Conservation (phyloP, 1,140 invertebrate species). For the Macrotrachela quadricornifera region DNA sequence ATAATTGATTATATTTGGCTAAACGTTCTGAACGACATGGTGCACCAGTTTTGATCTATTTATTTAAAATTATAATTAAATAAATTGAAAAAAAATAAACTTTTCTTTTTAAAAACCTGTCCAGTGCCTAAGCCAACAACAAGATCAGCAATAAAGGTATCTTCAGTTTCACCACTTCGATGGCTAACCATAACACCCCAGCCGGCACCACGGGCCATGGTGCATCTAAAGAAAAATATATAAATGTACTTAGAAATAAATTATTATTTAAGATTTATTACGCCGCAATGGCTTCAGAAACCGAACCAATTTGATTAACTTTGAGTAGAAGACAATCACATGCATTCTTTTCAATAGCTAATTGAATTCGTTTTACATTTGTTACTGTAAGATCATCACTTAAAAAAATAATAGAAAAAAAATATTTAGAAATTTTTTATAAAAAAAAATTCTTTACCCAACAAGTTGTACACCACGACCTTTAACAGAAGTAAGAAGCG, state of each 20-base stretch:
- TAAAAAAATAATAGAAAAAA: constrained; percentile 43
- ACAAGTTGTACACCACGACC: no score
- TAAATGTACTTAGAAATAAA: neutral
- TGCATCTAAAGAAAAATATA: constrained; percentile 35
- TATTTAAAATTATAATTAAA: no score
- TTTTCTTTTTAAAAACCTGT: constrained; percentile 32
- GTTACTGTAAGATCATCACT: constrained; percentile 92
- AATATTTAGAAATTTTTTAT: neutral
- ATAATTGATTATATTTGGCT: constrained; percentile 95
- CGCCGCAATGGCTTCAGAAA: constrained; percentile 87
- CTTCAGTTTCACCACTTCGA: constrained; percentile 91
- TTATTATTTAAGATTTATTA: constrained; percentile 15
- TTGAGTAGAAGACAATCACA: constrained; percentile 92
- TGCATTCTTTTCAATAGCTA: constrained; percentile 84
- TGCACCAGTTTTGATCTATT: constrained; percentile 79
- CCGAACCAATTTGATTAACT: constrained; percentile 92
- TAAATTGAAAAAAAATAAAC: no score
- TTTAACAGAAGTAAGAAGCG: no score
- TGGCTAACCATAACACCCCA: constrained; percentile 98
- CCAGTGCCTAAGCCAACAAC: constrained; percentile 89
- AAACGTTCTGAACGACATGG: constrained; percentile 91
- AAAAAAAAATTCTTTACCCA: no score
- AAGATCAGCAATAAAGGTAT: constrained; percentile 92
- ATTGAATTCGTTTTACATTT: constrained; percentile 77
- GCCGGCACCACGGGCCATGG: constrained; percentile 69